phyloP scores from a whole-genome alignment of 2,888 invertebrate genomes.

The Chromoteleia sp. region DNA sequence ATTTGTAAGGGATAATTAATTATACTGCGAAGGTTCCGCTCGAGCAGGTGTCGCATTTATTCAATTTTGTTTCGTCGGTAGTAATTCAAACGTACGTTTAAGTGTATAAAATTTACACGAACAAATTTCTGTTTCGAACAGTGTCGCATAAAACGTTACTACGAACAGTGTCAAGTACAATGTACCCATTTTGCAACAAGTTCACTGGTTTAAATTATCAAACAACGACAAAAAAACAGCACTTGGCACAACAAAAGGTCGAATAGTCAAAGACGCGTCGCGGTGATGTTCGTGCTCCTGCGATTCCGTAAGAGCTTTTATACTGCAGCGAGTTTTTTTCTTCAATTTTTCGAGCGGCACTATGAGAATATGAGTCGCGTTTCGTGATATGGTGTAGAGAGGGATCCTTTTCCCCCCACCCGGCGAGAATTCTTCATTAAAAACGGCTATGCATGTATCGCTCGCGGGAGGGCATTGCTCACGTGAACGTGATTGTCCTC shows the following conservation, averaged over 20 bases:
- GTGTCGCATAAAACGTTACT: slow-evolving; percentile 5
- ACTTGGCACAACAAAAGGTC: slow-evolving; percentile 5
- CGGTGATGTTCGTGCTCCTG: slow-evolving; percentile 20
- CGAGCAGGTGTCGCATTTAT: no score
- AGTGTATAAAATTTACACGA: no score
- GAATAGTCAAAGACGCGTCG: background rate
- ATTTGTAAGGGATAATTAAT: slow-evolving; percentile 32
- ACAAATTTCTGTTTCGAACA: background rate
- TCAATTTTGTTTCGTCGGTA: no score
- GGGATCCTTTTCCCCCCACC: slow-evolving; percentile 72
- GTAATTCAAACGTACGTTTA: no score
- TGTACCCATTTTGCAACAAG: slow-evolving; percentile 23
- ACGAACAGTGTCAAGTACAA: slow-evolving; percentile 3
- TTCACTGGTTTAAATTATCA: slow-evolving; percentile 3
- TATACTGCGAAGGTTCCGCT: slow-evolving; percentile 20
- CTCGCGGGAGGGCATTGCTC: slow-evolving; percentile 70
- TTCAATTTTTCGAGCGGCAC: slow-evolving; percentile 21
- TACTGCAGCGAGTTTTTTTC: slow-evolving; percentile 24
- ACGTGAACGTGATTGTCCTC: slow-evolving; percentile 79
- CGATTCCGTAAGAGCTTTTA: slow-evolving; percentile 47
- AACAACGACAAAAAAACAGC: background rate
- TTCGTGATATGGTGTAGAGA: slow-evolving; percentile 45
- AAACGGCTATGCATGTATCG: slow-evolving; percentile 51
- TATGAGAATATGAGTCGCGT: slow-evolving; percentile 49
- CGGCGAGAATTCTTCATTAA: slow-evolving; percentile 48